Percentiles rank a stretch among this genome's conserved stretches.
These are phyloP conservation scores for Tenrec ecaudatus DNA, from an alignment of 2,113 vertebrate genomes.

Conservation along the genomic window DNA sequence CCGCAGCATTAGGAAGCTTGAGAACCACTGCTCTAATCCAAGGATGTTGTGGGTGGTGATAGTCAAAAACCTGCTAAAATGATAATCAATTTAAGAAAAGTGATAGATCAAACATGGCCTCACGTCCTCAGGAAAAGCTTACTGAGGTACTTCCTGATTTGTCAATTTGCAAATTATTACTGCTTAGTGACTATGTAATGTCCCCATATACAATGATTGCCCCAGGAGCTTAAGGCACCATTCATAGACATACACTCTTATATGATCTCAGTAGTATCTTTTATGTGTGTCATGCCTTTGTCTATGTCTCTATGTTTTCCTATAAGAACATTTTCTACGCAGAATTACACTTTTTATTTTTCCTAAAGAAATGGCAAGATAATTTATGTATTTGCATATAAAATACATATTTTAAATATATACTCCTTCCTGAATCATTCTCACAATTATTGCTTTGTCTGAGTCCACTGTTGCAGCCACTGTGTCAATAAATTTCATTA, in stretches of 20 bases:
- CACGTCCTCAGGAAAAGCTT: neutral
- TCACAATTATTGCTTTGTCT: too few species aligned
- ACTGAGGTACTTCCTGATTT: neutral
- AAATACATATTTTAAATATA: too few species aligned
- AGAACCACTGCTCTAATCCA: neutral
- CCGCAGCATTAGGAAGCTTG: too few species aligned
- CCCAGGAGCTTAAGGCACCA: neutral
- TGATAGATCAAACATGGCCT: neutral
- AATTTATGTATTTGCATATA: neutral
- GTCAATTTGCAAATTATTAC: neutral
- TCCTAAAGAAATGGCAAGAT: neutral
- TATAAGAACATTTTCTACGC: neutral
- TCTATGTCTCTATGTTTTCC: neutral
- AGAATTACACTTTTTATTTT: conserved; percentile 24
- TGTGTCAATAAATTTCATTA: too few species aligned
- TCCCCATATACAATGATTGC: neutral
- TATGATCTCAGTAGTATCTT: neutral
- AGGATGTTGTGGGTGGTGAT: neutral
- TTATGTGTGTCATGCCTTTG: neutral
- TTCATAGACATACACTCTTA: neutral
- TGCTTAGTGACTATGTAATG: neutral
- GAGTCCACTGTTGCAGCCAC: too few species aligned
- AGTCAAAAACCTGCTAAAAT: neutral
- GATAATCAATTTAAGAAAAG: neutral
- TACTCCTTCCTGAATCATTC: too few species aligned